These are phyloP conservation scores for Danio aesculapii DNA, from an alignment of 2,797 vertebrate species.

Conservation along the genomic window DNA sequence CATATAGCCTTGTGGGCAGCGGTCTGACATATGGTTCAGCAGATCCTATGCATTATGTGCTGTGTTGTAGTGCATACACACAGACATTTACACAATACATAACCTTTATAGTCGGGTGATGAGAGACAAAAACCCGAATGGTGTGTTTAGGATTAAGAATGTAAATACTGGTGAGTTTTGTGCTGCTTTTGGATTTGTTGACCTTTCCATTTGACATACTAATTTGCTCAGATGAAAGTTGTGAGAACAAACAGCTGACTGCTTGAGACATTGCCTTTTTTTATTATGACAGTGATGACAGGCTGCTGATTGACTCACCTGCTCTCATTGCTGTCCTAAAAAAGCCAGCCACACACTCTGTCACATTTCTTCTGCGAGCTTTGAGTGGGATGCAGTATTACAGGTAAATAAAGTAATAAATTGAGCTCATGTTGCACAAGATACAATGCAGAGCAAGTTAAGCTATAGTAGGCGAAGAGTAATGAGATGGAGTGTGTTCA, in stretches of 20 bases:
- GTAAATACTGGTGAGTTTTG: conserved; percentile 5
- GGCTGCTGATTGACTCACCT: conserved; percentile 52
- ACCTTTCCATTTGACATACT: conserved; percentile 4
- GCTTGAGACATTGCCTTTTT: conserved; percentile 14
- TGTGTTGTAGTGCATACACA: background rate
- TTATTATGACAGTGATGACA: conserved; percentile 54
- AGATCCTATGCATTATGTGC: background rate
- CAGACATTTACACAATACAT: background rate
- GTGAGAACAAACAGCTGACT: conserved; percentile 32
- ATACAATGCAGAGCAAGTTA: background rate
- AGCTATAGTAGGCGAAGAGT: background rate
- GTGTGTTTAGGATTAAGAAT: conserved; percentile 20
- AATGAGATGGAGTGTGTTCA: background rate
- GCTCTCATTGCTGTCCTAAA: conserved; percentile 14
- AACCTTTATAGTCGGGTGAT: background rate
- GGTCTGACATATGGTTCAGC: background rate
- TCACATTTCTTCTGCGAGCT: conserved; percentile 9
- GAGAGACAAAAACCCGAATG: conserved; percentile 9
- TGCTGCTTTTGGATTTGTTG: conserved; percentile 25
- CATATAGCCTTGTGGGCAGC: background rate
- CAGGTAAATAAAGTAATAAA: conserved; percentile 19
- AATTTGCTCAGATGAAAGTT: conserved; percentile 6
- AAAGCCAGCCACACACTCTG: conserved; percentile 1
- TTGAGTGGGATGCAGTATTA: background rate
- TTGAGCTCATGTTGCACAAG: background rate